These are phyloP conservation scores for Trichonephila clavata DNA, from an alignment of 1,140 invertebrate genomes.

Conservation along the genomic window DNA sequence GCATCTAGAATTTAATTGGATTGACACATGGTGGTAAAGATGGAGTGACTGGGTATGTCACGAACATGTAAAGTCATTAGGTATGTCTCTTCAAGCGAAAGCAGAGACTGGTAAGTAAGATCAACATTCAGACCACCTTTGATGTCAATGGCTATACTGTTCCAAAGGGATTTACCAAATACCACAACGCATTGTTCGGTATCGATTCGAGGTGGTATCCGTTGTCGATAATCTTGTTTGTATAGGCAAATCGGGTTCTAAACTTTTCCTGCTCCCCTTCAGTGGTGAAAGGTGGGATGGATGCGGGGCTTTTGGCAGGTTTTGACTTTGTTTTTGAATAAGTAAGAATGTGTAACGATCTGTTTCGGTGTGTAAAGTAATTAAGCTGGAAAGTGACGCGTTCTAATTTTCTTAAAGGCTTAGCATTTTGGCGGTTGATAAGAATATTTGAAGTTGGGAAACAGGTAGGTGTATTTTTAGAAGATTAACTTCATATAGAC, in stretches of 20 bases:
- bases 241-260: neutral
- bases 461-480: too few relatives aligned
- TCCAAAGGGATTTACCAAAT: neutral
- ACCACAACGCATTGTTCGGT: neutral
- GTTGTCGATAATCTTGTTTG: neutral
- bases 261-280: neutral
- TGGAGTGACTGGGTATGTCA: neutral
- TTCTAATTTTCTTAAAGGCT: too few relatives aligned
- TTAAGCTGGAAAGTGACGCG: too few relatives aligned
- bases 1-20: neutral
- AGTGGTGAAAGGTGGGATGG: too few relatives aligned
- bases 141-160: neutral
- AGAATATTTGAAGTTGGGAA: too few relatives aligned
- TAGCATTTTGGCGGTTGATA: too few relatives aligned
- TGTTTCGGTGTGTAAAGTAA: too few relatives aligned
- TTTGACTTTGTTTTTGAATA: too few relatives aligned
- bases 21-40: constrained; percentile 29
- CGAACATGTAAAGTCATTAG: neutral
- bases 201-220: neutral
- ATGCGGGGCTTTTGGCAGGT: too few relatives aligned
- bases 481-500: too few relatives aligned
- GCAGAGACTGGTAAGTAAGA: neutral
- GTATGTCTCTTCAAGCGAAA: neutral
- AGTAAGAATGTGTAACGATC: too few relatives aligned
- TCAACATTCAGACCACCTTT: constrained; percentile 4